A percentile compares a stretch with the other conserved stretches of the same genome.
Conservation (phyloP, 2,888 invertebrate genomes). For the Micoletzkya japonica region DNA sequence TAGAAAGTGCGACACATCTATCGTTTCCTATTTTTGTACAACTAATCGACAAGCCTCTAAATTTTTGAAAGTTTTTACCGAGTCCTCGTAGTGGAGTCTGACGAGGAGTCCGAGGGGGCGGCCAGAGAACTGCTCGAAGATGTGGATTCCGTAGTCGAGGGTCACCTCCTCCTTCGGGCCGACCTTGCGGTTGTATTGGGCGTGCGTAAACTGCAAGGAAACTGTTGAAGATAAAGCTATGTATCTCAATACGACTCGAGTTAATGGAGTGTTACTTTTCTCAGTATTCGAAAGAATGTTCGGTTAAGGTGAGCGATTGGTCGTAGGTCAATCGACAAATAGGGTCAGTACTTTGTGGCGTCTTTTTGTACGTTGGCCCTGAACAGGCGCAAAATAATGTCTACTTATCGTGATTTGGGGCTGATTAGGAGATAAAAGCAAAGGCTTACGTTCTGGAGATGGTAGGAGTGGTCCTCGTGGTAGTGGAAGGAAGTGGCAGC, state of each 20-base stretch:
- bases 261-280: no score
- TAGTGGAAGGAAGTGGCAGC: slow-evolving; percentile 97
- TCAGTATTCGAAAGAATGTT: no score
- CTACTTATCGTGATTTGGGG: no score
- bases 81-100: slow-evolving; percentile 61
- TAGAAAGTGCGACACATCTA: no score
- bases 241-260: no score
- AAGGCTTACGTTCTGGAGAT: slow-evolving; percentile 82
- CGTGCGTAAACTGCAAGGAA: slow-evolving; percentile 77
- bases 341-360: no score
- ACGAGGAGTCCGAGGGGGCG: slow-evolving; percentile 93
- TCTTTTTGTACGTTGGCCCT: no score
- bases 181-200: slow-evolving; percentile 83
- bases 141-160: slow-evolving; percentile 88
- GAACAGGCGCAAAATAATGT: no score
- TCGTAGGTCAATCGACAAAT: background rate
- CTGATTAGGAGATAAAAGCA: background rate
- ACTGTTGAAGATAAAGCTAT: no score
- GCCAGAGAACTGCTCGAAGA: slow-evolving; percentile 93
- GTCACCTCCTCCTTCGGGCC: slow-evolving; percentile 90
- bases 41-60: no score
- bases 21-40: no score
- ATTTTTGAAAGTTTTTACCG: no score
- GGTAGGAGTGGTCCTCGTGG: slow-evolving; percentile 96
- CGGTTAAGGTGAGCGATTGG: background rate